These are phyloP conservation scores for Rhinopithecus roxellana DNA, from an alignment of 2,113 vertebrate species.

Conservation along the genomic window DNA sequence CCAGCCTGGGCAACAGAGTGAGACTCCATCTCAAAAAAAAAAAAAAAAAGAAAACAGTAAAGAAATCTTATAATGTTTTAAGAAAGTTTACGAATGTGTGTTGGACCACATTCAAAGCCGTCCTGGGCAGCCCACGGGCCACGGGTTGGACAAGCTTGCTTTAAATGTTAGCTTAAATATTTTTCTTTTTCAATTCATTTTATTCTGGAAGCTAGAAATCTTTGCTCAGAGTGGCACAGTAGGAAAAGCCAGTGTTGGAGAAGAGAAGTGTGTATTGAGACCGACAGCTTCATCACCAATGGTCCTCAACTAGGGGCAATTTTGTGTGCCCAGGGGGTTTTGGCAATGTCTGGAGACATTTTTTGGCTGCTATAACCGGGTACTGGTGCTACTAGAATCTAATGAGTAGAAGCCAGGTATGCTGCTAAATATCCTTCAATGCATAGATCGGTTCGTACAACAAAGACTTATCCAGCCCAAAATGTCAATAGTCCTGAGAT, in stretches of 20 bases:
- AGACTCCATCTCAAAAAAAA: no score
- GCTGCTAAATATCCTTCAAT: fast-evolving
- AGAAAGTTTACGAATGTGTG: no score
- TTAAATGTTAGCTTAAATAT: neutral
- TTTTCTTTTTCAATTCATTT: neutral
- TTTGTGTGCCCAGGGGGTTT: fast-evolving
- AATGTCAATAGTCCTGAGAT: fast-evolving
- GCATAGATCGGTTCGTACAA: neutral
- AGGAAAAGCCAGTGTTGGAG: neutral
- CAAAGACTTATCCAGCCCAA: neutral
- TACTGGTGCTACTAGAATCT: neutral
- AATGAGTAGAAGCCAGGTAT: neutral
- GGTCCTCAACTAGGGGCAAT: fast-evolving
- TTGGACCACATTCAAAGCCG: no score
- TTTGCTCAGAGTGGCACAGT: neutral
- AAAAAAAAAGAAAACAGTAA: no score
- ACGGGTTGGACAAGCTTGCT: no score
- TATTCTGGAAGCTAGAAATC: neutral
- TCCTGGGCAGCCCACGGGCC: no score
- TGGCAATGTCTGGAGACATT: neutral
- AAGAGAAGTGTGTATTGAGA: neutral
- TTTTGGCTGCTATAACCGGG: neutral
- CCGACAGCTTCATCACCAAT: neutral
- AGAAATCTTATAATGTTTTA: no score
- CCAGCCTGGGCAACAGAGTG: no score